Percentiles rank a stretch among this genome's conserved stretches.
Conservation (phyloP, 2,797 vertebrate genomes). For the Muscicapa striata region DNA sequence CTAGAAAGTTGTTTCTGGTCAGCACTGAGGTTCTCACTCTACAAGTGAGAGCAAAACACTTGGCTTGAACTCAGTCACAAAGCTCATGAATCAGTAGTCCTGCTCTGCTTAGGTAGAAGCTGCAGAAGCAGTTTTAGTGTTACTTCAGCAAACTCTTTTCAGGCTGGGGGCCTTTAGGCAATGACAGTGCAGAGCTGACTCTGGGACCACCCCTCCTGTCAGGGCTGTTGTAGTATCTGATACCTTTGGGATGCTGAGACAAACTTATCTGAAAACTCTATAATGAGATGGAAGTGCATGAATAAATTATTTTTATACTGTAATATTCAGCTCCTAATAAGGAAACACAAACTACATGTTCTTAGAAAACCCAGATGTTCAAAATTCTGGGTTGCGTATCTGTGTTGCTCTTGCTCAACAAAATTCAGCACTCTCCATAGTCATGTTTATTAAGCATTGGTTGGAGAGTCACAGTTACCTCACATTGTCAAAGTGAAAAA, state of each 20-base stretch:
- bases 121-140: neutral
- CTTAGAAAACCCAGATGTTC: neutral
- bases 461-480: neutral
- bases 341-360: neutral
- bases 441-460: fast-evolving
- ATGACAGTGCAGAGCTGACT: neutral
- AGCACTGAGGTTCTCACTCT: neutral
- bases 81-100: neutral
- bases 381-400: neutral
- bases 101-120: neutral
- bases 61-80: neutral
- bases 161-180: neutral
- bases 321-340: neutral
- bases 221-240: neutral
- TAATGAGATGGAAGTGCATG: neutral
- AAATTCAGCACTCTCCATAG: neutral
- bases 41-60: neutral
- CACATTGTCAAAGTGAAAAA: neutral
- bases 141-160: neutral
- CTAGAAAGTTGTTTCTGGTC: neutral
- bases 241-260: neutral
- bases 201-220: neutral
- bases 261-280: neutral
- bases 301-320: neutral
- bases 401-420: neutral